Evolutionary conservation across 23 tunicate genomes (phyloP), one percentile per base, ranked within the genome.

Genomic region (Corella eumyota): DNA sequence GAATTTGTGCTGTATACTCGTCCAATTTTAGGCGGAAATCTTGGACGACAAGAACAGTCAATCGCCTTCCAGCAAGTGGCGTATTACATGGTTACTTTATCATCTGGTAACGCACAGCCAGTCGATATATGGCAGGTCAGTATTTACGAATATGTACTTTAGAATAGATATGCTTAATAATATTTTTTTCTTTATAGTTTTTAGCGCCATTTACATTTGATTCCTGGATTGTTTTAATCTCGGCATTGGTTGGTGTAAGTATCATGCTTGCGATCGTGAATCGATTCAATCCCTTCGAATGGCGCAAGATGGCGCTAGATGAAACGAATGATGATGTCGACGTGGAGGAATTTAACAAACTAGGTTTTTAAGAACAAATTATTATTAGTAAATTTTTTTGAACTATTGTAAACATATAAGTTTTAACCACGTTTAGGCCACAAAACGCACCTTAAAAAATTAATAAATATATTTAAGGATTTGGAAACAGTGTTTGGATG

Each of bases 401-500:
- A 15, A 40, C 48, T 15, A 11, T 40, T 11, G 48, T n/a, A n/a
- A n/a, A n/a, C n/a, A n/a, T n/a, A n/a, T n/a, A n/a, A n/a, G n/a
- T n/a, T n/a, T n/a, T n/a, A n/a, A n/a, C n/a, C n/a, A n/a, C n/a
- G n/a, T n/a, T n/a, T n/a, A n/a, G n/a, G n/a, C n/a, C n/a, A n/a
- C n/a, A n/a, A n/a, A n/a, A n/a, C 48, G 48, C 15, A 40, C 48
- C 48, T 15, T 15, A 40, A 3, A 25, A 26, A 2, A 56, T 11
- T 25, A 56, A 56, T 56, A 56, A 4, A 11, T 20, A 2, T 2
- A 3, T 22, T 6, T 21, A 44, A 75, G 81, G 81, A 2, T 45
- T 75, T 25, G 81, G 81, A 15, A 75, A 75, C 56, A 75, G 81
- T 31, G 36, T 75, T 15, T 75, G 81, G 81, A 75, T 75, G 81